phyloP scores from a whole-genome alignment of 2,888 invertebrate genomes.

The Timema podura region DNA sequence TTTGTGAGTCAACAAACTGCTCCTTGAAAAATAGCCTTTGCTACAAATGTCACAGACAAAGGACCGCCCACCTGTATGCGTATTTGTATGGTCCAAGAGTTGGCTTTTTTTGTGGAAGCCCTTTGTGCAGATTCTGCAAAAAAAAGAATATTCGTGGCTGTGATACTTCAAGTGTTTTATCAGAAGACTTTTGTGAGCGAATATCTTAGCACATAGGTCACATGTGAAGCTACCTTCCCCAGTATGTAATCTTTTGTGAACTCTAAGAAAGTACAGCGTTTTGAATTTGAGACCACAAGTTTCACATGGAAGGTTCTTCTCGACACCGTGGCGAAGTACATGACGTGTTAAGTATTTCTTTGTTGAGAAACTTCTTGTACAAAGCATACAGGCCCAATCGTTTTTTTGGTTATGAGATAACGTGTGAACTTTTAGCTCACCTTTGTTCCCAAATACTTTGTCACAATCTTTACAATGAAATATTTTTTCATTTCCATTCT shows the following conservation, averaged over 20 bases:
- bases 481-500: background rate
- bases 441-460: background rate
- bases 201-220: conserved; percentile 37
- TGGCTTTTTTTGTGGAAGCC: conserved; percentile 33
- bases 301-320: background rate
- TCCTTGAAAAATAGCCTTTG: conserved; percentile 36
- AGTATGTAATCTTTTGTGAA: conserved; percentile 10
- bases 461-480: conserved; percentile 3
- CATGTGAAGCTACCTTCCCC: conserved; percentile 14
- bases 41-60: conserved; percentile 19
- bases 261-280: background rate
- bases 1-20: conserved; percentile 50
- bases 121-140: conserved; percentile 28
- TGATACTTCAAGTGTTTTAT: conserved; percentile 9
- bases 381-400: conserved; percentile 9
- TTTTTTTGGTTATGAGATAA: background rate
- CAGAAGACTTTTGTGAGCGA: conserved; percentile 44
- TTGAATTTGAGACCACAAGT: background rate
- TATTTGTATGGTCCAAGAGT: conserved; percentile 46
- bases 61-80: conserved; percentile 21
- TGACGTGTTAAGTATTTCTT: conserved; percentile 6
- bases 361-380: background rate
- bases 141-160: conserved; percentile 12
- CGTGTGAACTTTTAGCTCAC: background rate
- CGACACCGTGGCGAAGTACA: background rate